phyloP scores from a whole-genome alignment of 2,797 vertebrate genomes.

The Pteropus rufus region DNA sequence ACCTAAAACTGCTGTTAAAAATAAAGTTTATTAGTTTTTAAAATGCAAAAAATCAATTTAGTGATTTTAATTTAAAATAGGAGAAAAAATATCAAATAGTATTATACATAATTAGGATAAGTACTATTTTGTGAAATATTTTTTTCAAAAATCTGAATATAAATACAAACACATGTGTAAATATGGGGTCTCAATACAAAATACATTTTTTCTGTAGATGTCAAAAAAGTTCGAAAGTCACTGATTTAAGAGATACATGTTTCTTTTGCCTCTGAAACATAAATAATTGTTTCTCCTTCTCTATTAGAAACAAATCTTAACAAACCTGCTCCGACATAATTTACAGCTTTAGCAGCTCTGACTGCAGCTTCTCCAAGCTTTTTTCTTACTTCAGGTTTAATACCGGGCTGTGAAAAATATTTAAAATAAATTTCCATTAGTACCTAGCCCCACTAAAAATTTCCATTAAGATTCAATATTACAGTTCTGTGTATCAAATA shows the following conservation, averaged over 20 bases:
- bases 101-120: neutral
- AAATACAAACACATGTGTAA: neutral
- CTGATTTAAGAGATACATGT: neutral
- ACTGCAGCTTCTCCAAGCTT: conserved; percentile 96
- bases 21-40: neutral
- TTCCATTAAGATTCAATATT: conserved; percentile 3
- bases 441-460: neutral
- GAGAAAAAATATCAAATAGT: neutral
- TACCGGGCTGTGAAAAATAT: conserved; percentile 89
- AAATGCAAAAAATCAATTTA: neutral
- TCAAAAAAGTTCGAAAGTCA: neutral
- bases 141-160: neutral
- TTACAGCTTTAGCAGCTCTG: conserved; percentile 94
- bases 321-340: conserved; percentile 96
- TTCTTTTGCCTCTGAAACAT: neutral
- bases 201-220: neutral
- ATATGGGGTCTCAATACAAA: neutral
- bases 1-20: conserved; percentile 7
- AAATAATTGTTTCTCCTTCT: neutral
- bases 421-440: neutral
- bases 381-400: conserved; percentile 90
- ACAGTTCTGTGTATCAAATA: conserved; percentile 20
- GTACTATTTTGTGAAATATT: neutral
- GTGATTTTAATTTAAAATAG: conserved; percentile 36
- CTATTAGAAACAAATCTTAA: neutral